These are phyloP conservation scores for Ptychodera flava DNA, from an alignment of 35 echinoderm and acorn worm genomes.

Conservation along the genomic window DNA sequence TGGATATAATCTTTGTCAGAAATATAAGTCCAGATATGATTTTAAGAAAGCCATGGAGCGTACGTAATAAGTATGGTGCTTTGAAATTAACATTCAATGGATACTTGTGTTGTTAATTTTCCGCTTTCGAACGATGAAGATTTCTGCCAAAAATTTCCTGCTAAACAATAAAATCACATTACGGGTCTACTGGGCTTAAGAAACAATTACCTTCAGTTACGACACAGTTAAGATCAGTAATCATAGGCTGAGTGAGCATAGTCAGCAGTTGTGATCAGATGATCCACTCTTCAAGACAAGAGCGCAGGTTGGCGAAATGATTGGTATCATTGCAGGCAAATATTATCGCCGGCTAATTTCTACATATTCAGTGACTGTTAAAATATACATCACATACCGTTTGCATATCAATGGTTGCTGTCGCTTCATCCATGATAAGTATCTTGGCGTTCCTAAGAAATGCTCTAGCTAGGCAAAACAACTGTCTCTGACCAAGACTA, in stretches of 20 bases:
- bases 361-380: neutral
- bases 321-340: neutral
- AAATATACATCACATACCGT: neutral
- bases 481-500: slow-evolving; percentile 5
- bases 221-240: no score
- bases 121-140: no score
- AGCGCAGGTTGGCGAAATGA: neutral
- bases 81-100: no score
- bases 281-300: neutral
- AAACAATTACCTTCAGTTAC: no score
- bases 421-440: slow-evolving; percentile 10
- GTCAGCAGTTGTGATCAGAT: no score
- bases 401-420: slow-evolving; percentile 15
- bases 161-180: no score
- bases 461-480: slow-evolving; percentile 5
- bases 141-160: no score
- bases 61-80: no score
- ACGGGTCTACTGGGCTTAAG: no score
- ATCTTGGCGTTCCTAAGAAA: slow-evolving; percentile 8
- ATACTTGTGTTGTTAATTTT: no score
- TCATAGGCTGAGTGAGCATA: no score
- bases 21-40: neutral
- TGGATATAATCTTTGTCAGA: neutral
- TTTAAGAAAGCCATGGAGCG: no score
- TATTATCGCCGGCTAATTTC: neutral